Base-by-base conservation (phyloP, 2,113 vertebrate genomes). In the Psilopsiagon aymara region DNA sequence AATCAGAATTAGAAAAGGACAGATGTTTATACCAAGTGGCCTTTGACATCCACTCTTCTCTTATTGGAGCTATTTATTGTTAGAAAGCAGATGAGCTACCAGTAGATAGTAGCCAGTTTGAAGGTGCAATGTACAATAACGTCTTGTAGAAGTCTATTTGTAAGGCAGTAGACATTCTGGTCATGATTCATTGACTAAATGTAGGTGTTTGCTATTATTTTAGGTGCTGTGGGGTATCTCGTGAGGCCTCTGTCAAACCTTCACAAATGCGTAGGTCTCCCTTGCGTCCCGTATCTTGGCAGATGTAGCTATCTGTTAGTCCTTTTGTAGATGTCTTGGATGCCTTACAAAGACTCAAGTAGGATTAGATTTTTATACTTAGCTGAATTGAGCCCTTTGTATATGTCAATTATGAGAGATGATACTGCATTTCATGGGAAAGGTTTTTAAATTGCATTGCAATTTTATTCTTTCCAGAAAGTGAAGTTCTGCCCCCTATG, bases 1-100 rank as follows among this genome's bases (percentile, higher is more conserved):
- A 79, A 89, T 82, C 63, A 93, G 74, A 93, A 93, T 90, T 82
- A 60, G 75, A 67, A 94, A 92, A 86, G 68, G 79, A 67, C 35
- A 69, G 79, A 82, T 17, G 3, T 90, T 91, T 80, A 27, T 82
- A 57, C n/a, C 81, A 84, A 94, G 82, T 77, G 85, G 51, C 51
- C 75, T 83, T 80, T 73, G 44, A 77, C 2, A 1, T 82, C 87
- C 68, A 90, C 78, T 89, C 57, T 89, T 82, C 86, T 78, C 73
- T 94, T 24, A 63, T 88, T 43, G 92, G 55, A 86, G n/a, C 46
- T 94, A 20, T 92, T 94, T 93, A 86, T 67, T 94, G 60, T 81
- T 86, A 64, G 46, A 75, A 95, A 80, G 68, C 82, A 77, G 68
- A 74, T 89, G 88, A 93, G 70, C 73, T 74, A 59, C 27, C 29